Percentiles rank a stretch among this genome's conserved stretches.
Conservation (phyloP, 2,888 invertebrate genomes). For the Nephrotoma guestfalica region DNA sequence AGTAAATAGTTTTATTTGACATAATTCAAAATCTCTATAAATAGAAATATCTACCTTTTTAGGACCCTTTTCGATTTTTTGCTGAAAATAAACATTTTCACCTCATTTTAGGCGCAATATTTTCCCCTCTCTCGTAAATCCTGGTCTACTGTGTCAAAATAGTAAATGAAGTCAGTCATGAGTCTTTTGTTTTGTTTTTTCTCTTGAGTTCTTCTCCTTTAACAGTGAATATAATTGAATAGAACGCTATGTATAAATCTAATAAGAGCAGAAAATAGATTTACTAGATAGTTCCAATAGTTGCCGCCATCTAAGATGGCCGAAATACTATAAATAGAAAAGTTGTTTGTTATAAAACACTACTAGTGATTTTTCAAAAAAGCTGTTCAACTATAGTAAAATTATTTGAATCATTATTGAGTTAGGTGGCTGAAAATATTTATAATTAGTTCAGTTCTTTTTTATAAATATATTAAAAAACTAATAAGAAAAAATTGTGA, state of each 20-base stretch:
- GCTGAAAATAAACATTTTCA: too few species aligned
- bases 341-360: not conserved
- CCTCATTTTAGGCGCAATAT: too few species aligned
- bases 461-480: conserved; percentile 14
- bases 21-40: too few species aligned
- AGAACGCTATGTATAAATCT: not conserved
- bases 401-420: conserved; percentile 3
- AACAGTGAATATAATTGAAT: too few species aligned
- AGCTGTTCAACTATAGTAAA: not conserved
- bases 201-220: too few species aligned
- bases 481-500: conserved; percentile 10
- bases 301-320: not conserved
- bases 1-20: too few species aligned
- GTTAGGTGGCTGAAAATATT: not conserved
- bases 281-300: not conserved
- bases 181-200: too few species aligned
- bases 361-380: not conserved
- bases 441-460: conserved; percentile 4
- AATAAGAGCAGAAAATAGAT: not conserved
- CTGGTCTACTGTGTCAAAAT: too few species aligned
- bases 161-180: too few species aligned
- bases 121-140: too few species aligned
- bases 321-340: not conserved
- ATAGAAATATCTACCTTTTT: too few species aligned
- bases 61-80: too few species aligned